Evolutionary conservation across 2,113 vertebrate species (phyloP).

Genomic region (Chlamydotis undulata): DNA sequence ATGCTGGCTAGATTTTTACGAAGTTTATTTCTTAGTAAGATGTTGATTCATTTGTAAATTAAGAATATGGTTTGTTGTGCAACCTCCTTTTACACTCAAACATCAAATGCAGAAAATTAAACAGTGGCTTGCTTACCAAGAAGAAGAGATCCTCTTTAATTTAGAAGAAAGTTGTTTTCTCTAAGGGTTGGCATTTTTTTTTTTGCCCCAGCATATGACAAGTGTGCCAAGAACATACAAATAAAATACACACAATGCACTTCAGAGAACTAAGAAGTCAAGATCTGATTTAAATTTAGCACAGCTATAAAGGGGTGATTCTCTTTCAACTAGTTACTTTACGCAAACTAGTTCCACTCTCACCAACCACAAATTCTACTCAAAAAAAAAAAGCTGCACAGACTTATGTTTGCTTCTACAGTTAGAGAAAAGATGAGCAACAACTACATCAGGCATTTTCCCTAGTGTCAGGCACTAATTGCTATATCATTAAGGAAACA

Average conservation of each 20-base stretch:
- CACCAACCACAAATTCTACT: background rate
- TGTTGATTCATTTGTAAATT: constrained; percentile 6
- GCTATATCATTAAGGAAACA: background rate
- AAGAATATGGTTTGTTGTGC: background rate
- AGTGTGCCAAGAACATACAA: background rate
- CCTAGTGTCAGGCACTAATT: background rate
- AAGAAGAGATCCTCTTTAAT: background rate
- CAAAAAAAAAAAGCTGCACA: background rate
- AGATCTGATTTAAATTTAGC: background rate
- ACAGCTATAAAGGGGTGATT: background rate
- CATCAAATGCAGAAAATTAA: background rate
- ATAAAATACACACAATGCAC: background rate
- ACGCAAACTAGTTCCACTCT: background rate
- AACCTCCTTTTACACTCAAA: constrained; percentile 6
- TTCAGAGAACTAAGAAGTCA: background rate
- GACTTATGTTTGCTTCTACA: background rate
- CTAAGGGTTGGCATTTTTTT: background rate
- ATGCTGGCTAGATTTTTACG: background rate
- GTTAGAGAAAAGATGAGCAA: background rate
- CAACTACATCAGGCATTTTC: background rate
- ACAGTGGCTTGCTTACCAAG: background rate
- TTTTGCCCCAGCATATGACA: background rate
- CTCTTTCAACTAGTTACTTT: background rate
- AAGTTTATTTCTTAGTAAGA: background rate
- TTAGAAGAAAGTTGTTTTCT: background rate